A percentile compares a stretch with the other conserved stretches of the same genome.
Conservation (phyloP, 92 coral and sea anemone genomes). For the Epizoanthus scotinus region DNA sequence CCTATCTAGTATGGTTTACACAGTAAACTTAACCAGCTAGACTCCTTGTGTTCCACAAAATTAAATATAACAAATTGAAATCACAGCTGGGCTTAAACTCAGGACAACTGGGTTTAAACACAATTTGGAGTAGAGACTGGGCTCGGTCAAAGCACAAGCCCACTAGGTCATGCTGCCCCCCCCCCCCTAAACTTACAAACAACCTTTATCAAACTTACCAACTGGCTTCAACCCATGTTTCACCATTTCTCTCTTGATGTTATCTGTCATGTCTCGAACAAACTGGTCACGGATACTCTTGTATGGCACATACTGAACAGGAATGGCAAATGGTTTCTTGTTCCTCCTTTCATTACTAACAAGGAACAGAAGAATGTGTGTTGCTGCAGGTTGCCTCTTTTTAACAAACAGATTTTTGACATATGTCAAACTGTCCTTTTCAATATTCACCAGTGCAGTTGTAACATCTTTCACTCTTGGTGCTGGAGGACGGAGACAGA, state of each 20-base stretch:
- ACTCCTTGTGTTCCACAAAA: too few species aligned
- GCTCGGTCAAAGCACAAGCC: too few species aligned
- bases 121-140: too few species aligned
- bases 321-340: slow-evolving; percentile 56
- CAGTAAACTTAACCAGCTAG: too few species aligned
- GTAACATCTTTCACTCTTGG: slow-evolving; percentile 27
- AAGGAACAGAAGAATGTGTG: slow-evolving; percentile 54
- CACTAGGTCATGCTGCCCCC: too few species aligned
- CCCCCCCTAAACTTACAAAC: too few species aligned
- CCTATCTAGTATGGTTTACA: too few species aligned
- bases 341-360: slow-evolving; percentile 50
- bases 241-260: slow-evolving; percentile 48
- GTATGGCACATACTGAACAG: slow-evolving; percentile 63
- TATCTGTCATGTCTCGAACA: slow-evolving; percentile 52
- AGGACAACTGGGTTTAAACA: too few species aligned
- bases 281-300: slow-evolving; percentile 56
- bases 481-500: slow-evolving; percentile 30
- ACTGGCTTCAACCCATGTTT: slow-evolving; percentile 47
- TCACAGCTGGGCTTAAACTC: too few species aligned
- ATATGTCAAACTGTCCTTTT: slow-evolving; percentile 31
- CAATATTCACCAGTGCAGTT: slow-evolving; percentile 14
- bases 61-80: too few species aligned
- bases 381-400: slow-evolving; percentile 64
- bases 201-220: slow-evolving; percentile 36
- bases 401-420: slow-evolving; percentile 46